Conservation (phyloP, 2,888 invertebrate species). For the Drosophila pseudotalamancana region DNA sequence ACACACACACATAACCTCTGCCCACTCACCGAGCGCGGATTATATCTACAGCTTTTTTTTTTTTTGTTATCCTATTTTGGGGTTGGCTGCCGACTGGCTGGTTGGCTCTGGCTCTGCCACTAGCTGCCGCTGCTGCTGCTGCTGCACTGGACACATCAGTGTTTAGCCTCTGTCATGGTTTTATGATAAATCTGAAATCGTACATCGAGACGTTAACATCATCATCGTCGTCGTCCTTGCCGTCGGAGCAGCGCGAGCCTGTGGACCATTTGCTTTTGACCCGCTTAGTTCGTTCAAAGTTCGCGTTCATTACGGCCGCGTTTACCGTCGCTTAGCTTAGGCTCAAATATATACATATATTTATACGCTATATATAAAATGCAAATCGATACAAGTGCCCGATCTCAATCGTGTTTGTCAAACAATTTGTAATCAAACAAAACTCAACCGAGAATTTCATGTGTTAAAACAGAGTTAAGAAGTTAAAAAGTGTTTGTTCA, state of each 20-base stretch:
- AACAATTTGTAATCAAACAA: not conserved
- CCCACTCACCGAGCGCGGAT: conserved; percentile 77
- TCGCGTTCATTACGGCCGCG: conserved; percentile 18
- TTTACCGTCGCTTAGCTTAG: conserved; percentile 40
- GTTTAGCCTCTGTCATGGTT: conserved; percentile 81
- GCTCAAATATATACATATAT: not conserved
- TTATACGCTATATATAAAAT: conserved; percentile 5
- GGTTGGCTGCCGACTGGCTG: conserved; percentile 68
- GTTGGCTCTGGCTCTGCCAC: conserved; percentile 35
- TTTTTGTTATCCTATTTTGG: conserved; percentile 64
- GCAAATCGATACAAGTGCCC: conserved; percentile 15
- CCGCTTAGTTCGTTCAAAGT: conserved; percentile 28
- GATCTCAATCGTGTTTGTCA: not conserved
- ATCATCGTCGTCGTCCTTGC: conserved; percentile 65
- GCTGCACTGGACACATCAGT: conserved; percentile 73
- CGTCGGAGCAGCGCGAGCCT: conserved; percentile 35
- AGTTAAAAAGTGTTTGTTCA: conserved; percentile 14
- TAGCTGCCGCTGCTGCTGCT: conserved; percentile 16
- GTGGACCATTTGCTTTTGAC: conserved; percentile 11
- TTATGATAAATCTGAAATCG: conserved; percentile 83
- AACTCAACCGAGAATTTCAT: conserved; percentile 1
- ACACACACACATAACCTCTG: conserved; percentile 50
- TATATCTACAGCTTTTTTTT: conserved; percentile 65
- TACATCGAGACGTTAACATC: conserved; percentile 82
- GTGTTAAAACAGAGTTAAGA: not conserved